Percentiles rank a stretch among this genome's conserved stretches.
Conservation (phyloP, 2,113 vertebrate genomes). For the Motacilla alba region DNA sequence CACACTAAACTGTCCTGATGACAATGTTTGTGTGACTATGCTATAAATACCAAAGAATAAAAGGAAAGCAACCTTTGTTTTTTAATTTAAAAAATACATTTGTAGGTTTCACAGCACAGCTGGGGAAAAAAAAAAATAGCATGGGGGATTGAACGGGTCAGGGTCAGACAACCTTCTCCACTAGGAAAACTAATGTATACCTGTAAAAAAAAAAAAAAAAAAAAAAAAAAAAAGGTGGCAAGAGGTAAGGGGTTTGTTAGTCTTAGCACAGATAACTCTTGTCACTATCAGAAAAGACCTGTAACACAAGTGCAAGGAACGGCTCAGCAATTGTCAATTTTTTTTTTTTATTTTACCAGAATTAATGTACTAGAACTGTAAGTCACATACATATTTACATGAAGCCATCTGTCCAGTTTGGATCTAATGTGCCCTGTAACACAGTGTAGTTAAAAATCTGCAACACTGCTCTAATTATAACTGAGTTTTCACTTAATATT, state of each 20-base stretch:
- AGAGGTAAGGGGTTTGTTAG: neutral
- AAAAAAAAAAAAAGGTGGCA: neutral
- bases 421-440: neutral
- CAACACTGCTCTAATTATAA: neutral
- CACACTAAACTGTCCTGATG: neutral
- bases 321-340: neutral
- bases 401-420: neutral
- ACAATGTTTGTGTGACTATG: neutral
- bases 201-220: neutral
- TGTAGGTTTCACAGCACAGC: neutral
- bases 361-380: neutral
- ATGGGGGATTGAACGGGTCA: neutral
- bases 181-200: neutral
- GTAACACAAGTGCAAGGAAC: neutral
- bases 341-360: neutral
- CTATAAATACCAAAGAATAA: neutral
- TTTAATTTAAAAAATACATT: neutral
- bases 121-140: neutral
- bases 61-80: neutral
- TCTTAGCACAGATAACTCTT: neutral
- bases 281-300: neutral
- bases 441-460: neutral
- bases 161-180: neutral
- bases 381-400: neutral
- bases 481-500: neutral